These are phyloP conservation scores for Onychostoma macrolepis DNA, from an alignment of 2,113 vertebrate genomes.

Conservation along the genomic window DNA sequence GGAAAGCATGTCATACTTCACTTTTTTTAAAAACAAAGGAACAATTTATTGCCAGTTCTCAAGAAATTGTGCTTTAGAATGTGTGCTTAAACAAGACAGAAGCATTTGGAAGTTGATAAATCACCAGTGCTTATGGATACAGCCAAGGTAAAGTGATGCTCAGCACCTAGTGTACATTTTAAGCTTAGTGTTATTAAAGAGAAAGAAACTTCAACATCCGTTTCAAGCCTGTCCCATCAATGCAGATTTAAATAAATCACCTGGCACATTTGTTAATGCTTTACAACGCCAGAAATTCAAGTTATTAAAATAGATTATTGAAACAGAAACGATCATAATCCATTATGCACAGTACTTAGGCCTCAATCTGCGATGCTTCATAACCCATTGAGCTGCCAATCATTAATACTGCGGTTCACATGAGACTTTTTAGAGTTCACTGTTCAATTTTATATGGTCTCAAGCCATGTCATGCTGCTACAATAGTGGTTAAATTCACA, in stretches of 20 bases:
- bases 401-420: background rate
- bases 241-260: background rate
- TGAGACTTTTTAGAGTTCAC: background rate
- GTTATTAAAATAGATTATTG: background rate
- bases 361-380: background rate
- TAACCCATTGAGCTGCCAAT: background rate
- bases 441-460: background rate
- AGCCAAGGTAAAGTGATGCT: background rate
- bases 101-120: background rate
- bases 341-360: background rate
- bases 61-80: background rate
- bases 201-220: background rate
- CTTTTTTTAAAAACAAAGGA: background rate
- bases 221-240: background rate
- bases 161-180: background rate
- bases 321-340: background rate
- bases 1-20: background rate
- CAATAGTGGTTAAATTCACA: conserved; percentile 4
- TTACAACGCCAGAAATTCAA: background rate
- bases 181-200: conserved; percentile 24
- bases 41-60: background rate
- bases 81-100: background rate
- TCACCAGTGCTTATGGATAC: background rate
- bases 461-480: background rate
- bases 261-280: background rate